Evolutionary conservation across 2,113 vertebrate species (phyloP).

Genomic region (Uria lomvia): DNA sequence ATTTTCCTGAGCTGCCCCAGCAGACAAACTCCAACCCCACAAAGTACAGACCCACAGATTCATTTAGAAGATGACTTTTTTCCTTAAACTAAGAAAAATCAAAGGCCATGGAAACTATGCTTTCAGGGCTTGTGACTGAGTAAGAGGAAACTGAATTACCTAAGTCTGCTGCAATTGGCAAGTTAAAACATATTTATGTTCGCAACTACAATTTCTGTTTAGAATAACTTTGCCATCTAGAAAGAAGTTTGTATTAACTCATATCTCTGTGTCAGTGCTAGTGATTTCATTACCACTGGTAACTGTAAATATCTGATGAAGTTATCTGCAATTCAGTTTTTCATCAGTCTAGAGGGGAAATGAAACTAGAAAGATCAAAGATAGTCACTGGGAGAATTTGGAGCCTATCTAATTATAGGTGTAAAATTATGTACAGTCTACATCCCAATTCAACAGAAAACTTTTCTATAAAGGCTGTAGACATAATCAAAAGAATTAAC

Average conservation of each 20-base stretch:
- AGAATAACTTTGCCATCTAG: not conserved
- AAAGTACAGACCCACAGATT: not conserved
- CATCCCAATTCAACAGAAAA: not conserved
- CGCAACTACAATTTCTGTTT: not conserved
- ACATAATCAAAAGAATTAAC: not conserved
- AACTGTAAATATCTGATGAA: not conserved
- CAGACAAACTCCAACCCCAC: too few relatives aligned
- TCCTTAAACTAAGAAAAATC: not conserved
- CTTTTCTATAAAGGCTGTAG: not conserved
- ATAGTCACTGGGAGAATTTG: not conserved
- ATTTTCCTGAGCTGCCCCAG: too few relatives aligned
- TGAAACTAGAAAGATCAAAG: not conserved
- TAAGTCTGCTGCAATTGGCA: not conserved
- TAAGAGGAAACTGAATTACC: not conserved
- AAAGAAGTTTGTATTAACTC: not conserved
- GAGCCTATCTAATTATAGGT: not conserved
- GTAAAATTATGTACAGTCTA: not conserved
- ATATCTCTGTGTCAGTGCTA: not conserved
- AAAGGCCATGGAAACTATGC: not conserved
- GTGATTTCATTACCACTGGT: not conserved
- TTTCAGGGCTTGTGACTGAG: not conserved
- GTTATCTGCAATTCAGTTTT: not conserved
- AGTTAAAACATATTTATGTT: not conserved
- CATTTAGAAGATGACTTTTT: not conserved
- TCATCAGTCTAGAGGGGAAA: not conserved